Evolutionary conservation across 2,888 invertebrate species (phyloP).

Genomic region (Drosophila neutralis): DNA sequence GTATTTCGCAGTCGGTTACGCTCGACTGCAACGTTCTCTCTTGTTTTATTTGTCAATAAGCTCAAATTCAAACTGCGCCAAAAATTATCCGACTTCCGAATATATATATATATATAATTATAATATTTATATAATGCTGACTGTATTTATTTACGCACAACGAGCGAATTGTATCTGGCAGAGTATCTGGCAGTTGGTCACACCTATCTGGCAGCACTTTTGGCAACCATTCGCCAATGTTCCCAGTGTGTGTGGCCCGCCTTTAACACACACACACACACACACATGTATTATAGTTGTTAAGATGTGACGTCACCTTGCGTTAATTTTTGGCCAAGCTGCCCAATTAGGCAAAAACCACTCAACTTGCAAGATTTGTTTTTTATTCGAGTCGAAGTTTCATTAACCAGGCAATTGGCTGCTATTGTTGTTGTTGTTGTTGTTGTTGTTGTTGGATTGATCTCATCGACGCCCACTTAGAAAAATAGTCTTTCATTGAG

Average conservation of each 20-base stretch:
- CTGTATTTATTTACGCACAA: not conserved
- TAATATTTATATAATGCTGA: not conserved
- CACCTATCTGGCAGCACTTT: not conserved
- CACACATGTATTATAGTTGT: not conserved
- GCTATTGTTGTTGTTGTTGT: not conserved
- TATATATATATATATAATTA: too few species aligned
- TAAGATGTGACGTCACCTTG: not conserved
- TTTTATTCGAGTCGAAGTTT: constrained; percentile 19
- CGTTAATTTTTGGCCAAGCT: constrained; percentile 2
- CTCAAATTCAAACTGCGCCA: too few species aligned
- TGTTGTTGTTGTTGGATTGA: constrained; percentile 26
- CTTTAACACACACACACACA: not conserved
- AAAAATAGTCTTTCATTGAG: not conserved
- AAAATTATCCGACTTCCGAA: too few species aligned
- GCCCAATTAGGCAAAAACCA: constrained; percentile 48
- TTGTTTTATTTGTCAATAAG: too few species aligned
- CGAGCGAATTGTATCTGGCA: not conserved
- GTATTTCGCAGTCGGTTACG: too few species aligned
- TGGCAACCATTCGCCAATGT: not conserved
- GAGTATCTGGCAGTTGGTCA: not conserved
- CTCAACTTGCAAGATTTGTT: constrained; percentile 6
- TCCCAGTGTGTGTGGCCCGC: not conserved
- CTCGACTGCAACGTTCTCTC: too few species aligned
- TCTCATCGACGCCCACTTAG: constrained; percentile 44
- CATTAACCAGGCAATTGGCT: constrained; percentile 29